Conservation (phyloP, 2,888 invertebrate genomes). For the Leucophenga montana region DNA sequence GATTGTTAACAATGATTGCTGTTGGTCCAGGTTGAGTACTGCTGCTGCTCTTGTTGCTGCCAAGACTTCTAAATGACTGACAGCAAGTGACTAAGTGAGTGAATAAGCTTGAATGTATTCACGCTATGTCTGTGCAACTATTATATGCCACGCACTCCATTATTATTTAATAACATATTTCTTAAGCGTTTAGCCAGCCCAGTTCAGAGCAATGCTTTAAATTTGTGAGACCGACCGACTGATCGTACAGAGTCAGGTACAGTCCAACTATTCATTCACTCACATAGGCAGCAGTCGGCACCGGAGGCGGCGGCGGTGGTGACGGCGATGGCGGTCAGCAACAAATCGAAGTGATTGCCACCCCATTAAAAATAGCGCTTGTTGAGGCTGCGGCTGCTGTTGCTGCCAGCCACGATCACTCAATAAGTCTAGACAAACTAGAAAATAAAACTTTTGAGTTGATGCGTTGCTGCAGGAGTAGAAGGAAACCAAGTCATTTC, state of each 20-base stretch:
- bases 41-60: not conserved
- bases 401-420: slow-evolving; percentile 66
- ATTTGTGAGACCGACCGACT: slow-evolving; percentile 50
- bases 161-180: slow-evolving; percentile 72
- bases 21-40: not conserved
- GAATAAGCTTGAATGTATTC: slow-evolving; percentile 23
- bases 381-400: slow-evolving; percentile 42
- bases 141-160: slow-evolving; percentile 68
- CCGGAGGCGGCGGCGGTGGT: slow-evolving; percentile 32
- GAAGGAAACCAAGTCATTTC: slow-evolving; percentile 38
- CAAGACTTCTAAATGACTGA: slow-evolving; percentile 24
- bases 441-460: slow-evolving; percentile 13
- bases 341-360: slow-evolving; percentile 68
- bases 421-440: slow-evolving; percentile 67
- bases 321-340: not conserved
- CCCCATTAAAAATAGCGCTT: slow-evolving; percentile 68
- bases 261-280: slow-evolving; percentile 52
- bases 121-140: slow-evolving; percentile 52
- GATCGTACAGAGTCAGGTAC: slow-evolving; percentile 34
- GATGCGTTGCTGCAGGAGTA: slow-evolving; percentile 48
- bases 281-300: slow-evolving; percentile 18
- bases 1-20: slow-evolving; percentile 70
- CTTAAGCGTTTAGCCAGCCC: slow-evolving; percentile 70
- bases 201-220: slow-evolving; percentile 60
- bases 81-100: slow-evolving; percentile 28